phyloP scores from a whole-genome alignment of 2,797 vertebrate genomes.

The Aulostomus chinensis region DNA sequence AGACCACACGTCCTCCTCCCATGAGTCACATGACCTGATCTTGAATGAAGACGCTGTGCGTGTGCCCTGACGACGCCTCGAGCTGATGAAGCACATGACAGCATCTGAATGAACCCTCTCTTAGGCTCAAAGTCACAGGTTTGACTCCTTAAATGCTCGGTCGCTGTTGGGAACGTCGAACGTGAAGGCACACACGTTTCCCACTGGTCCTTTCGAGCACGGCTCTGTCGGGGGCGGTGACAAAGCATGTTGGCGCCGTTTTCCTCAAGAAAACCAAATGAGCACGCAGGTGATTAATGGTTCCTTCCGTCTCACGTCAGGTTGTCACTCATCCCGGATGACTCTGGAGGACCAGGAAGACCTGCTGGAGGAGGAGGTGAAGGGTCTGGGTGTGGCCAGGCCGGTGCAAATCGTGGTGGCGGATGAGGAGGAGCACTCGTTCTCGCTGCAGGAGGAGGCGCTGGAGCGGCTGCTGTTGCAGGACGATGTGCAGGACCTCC shows the following conservation, averaged over 20 bases:
- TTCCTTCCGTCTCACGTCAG: slow-evolving; percentile 40
- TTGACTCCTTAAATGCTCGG: not conserved
- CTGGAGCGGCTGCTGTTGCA: slow-evolving; percentile 94
- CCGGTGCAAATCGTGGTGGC: slow-evolving; percentile 95
- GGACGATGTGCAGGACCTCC: slow-evolving; percentile 92
- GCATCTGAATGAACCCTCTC: not conserved
- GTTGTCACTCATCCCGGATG: slow-evolving; percentile 35
- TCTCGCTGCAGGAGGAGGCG: slow-evolving; percentile 89
- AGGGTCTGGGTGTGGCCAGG: too few relatives aligned
- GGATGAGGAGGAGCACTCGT: slow-evolving; percentile 93
- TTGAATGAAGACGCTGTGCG: slow-evolving; percentile 15
- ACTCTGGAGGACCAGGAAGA: slow-evolving; percentile 21
- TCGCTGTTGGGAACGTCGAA: too few relatives aligned
- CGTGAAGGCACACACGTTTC: too few relatives aligned
- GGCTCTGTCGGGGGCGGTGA: too few relatives aligned
- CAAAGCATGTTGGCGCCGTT: too few relatives aligned
- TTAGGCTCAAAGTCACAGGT: not conserved
- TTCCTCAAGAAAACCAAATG: too few relatives aligned
- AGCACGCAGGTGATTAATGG: not conserved
- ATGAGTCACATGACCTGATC: slow-evolving; percentile 1
- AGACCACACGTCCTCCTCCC: too few relatives aligned
- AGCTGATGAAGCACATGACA: slow-evolving; percentile 15
- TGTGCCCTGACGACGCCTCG: slow-evolving; percentile 5
- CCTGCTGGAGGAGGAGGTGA: slow-evolving; percentile 26
- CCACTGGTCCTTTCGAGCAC: too few relatives aligned